phyloP scores from a whole-genome alignment of 2,888 invertebrate species.

The Eupithecia pulchellata region DNA sequence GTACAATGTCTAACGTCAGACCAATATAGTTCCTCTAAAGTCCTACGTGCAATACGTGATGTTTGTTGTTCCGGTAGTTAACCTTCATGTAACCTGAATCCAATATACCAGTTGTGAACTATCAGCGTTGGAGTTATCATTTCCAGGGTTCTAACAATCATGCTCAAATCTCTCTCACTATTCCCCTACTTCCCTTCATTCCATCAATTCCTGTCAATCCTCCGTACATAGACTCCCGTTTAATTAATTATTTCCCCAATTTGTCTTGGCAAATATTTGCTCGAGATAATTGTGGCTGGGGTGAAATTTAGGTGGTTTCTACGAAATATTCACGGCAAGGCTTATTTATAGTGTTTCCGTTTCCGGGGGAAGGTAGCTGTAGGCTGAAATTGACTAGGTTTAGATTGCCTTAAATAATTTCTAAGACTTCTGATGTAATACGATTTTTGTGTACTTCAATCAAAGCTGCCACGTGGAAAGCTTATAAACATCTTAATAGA shows the following conservation, averaged over 20 bases:
- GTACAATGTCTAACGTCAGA: too few species aligned
- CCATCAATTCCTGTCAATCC: conserved; percentile 25
- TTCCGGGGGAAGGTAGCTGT: conserved; percentile 3
- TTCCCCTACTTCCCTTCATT: not conserved
- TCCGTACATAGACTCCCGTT: conserved; percentile 11
- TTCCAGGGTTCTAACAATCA: too few species aligned
- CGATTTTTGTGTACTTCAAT: not conserved
- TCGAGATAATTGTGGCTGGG: conserved; percentile 28
- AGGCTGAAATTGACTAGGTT: conserved; percentile 5
- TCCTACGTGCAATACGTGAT: too few species aligned
- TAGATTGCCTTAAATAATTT: not conserved
- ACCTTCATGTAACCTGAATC: too few species aligned
- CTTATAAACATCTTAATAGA: too few species aligned
- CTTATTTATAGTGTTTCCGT: conserved; percentile 21
- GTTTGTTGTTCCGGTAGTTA: too few species aligned
- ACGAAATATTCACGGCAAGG: conserved; percentile 3
- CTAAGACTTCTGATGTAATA: not conserved
- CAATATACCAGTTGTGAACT: too few species aligned
- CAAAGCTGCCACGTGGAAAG: not conserved
- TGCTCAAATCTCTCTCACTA: conserved; percentile 3
- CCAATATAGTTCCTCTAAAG: too few species aligned
- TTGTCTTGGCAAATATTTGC: conserved; percentile 37
- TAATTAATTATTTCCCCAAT: conserved; percentile 36
- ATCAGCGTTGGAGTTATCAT: too few species aligned
- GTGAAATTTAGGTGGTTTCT: conserved; percentile 16